Conservation (phyloP, 2,888 invertebrate species). For the Rhabditophanes sp. region DNA sequence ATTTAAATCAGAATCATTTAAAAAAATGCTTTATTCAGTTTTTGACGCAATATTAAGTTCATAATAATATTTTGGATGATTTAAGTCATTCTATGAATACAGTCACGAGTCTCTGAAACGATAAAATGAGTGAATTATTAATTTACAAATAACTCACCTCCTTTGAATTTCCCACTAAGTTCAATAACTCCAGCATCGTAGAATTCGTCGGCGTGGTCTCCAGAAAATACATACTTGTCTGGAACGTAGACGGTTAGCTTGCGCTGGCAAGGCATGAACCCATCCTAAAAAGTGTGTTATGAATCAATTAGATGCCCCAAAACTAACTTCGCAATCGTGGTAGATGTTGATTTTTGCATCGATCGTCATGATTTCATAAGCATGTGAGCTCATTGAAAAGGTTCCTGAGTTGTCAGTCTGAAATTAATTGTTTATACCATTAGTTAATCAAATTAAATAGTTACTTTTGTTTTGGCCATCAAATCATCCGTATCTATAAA, state of each 20-base stretch:
- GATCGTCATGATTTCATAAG: conserved; percentile 8
- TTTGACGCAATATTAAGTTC: too few relatives aligned
- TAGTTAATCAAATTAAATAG: too few relatives aligned
- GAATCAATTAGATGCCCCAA: conserved; percentile 2
- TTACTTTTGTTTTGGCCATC: too few relatives aligned
- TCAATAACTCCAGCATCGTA: conserved; percentile 14
- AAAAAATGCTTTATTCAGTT: too few relatives aligned
- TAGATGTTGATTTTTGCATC: conserved; percentile 13
- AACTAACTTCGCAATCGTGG: conserved; percentile 10
- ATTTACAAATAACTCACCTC: too few relatives aligned
- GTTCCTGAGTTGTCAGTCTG: too few relatives aligned
- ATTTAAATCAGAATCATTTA: conserved; percentile 2
- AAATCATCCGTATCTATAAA: conserved; percentile 14
- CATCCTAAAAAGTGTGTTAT: background rate
- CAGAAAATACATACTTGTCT: conserved; percentile 10
- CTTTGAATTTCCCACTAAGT: conserved; percentile 11
- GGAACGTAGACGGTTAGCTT: conserved; percentile 11
- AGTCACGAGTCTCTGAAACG: too few relatives aligned
- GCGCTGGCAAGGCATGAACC: conserved; percentile 12
- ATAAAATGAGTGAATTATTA: too few relatives aligned
- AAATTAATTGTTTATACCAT: too few relatives aligned
- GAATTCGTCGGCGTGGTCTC: conserved; percentile 7
- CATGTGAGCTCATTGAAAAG: too few relatives aligned
- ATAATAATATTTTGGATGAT: too few relatives aligned
- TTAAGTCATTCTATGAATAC: conserved; percentile 9